Evolutionary conservation across 2,888 invertebrate genomes (phyloP).

Genomic region (Amiota communis): DNA sequence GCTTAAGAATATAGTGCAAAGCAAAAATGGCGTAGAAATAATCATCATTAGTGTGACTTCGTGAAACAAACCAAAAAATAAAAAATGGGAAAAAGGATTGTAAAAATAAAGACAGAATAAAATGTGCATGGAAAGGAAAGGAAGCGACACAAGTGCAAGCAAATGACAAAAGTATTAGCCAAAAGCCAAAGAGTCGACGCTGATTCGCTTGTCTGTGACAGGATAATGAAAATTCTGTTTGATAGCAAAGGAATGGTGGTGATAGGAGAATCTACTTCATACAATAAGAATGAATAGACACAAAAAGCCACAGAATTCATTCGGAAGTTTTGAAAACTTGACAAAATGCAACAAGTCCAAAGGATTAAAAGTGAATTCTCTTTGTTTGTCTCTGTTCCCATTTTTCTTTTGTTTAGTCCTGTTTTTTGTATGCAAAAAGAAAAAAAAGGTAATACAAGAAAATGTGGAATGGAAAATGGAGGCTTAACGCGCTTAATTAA

Average conservation of each 20-base stretch:
- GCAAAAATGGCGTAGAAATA: slow-evolving; percentile 61
- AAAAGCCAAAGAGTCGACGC: slow-evolving; percentile 11
- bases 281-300: not conserved
- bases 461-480: too few relatives aligned
- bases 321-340: too few relatives aligned
- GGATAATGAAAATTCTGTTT: slow-evolving; percentile 8
- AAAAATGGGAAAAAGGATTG: not conserved
- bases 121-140: not conserved
- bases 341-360: too few relatives aligned
- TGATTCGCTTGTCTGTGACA: slow-evolving; percentile 13
- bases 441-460: too few relatives aligned
- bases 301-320: not conserved
- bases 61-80: not conserved
- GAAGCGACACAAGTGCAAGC: slow-evolving; percentile 1
- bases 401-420: too few relatives aligned
- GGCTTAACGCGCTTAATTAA: not conserved
- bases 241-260: too few relatives aligned
- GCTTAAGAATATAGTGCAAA: slow-evolving; percentile 48
- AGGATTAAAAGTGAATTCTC: too few relatives aligned
- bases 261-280: not conserved
- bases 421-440: too few relatives aligned
- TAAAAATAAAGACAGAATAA: too few relatives aligned
- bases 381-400: too few relatives aligned
- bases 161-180: slow-evolving; percentile 12
- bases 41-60: slow-evolving; percentile 58